phyloP scores from a whole-genome alignment of 2,888 invertebrate species.

The Eupithecia insigniata region DNA sequence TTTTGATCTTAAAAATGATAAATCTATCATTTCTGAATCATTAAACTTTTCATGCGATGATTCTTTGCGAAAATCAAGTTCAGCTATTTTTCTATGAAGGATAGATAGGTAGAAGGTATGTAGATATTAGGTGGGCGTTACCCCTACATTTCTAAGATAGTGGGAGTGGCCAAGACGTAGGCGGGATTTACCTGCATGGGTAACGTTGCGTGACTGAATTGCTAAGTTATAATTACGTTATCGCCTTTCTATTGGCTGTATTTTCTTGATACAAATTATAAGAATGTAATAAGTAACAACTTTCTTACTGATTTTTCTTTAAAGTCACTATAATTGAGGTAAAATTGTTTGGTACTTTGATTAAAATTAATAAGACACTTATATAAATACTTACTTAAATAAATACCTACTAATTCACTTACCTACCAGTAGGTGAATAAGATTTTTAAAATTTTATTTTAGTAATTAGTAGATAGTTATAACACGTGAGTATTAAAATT shows the following conservation, averaged over 20 bases:
- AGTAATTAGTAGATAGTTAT: too few species aligned
- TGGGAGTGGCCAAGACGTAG: slow-evolving; percentile 65
- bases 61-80: background rate
- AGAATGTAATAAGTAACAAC: background rate
- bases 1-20: background rate
- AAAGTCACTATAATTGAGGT: background rate
- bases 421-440: too few species aligned
- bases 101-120: background rate
- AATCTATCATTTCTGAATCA: too few species aligned
- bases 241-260: background rate
- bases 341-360: too few species aligned
- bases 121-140: slow-evolving; percentile 50
- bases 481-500: too few species aligned
- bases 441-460: too few species aligned
- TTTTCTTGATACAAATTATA: background rate
- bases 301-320: background rate
- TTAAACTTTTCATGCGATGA: background rate
- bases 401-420: too few species aligned
- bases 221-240: slow-evolving; percentile 34
- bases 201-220: slow-evolving; percentile 31
- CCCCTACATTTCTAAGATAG: slow-evolving; percentile 72
- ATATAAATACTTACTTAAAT: too few species aligned
- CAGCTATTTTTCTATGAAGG: background rate
- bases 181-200: slow-evolving; percentile 58
- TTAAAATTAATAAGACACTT: too few species aligned